phyloP scores from a whole-genome alignment of 1,140 invertebrate genomes.

The Cydia strobilella region DNA sequence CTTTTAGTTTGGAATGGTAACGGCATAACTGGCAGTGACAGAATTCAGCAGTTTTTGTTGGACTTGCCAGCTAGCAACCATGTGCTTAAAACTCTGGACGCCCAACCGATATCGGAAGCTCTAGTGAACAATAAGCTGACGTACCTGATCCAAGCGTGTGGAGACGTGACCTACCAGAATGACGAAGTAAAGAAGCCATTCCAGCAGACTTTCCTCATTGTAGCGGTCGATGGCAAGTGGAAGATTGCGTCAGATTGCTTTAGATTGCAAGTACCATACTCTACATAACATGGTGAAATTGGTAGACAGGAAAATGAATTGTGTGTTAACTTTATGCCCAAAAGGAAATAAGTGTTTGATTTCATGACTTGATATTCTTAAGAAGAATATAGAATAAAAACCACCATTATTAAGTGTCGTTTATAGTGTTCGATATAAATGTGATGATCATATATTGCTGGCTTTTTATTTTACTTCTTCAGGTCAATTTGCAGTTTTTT shows the following conservation, averaged over 20 bases:
- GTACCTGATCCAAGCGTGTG: slow-evolving; percentile 87
- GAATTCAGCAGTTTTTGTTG: slow-evolving; percentile 89
- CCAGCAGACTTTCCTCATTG: slow-evolving; percentile 90
- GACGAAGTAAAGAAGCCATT: slow-evolving; percentile 82
- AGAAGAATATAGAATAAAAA: background rate
- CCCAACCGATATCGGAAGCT: slow-evolving; percentile 88
- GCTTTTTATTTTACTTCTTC: background rate
- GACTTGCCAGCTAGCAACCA: slow-evolving; percentile 88
- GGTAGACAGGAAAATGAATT: background rate
- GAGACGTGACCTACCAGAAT: slow-evolving; percentile 84
- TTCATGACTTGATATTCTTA: background rate
- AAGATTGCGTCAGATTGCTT: slow-evolving; percentile 93
- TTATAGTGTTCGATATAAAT: background rate
- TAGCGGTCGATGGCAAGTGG: slow-evolving; percentile 91
- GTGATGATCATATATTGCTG: background rate
- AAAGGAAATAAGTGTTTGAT: background rate
- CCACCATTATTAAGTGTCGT: background rate
- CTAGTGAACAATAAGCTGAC: slow-evolving; percentile 85
- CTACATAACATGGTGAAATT: background rate
- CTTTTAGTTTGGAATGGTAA: slow-evolving; percentile 93
- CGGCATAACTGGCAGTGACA: slow-evolving; percentile 85
- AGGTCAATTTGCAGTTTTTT: no score
- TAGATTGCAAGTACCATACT: slow-evolving; percentile 83
- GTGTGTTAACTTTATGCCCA: background rate
- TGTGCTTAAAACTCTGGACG: slow-evolving; percentile 86